Evolutionary conservation across 2,113 vertebrate species (phyloP).

Genomic region (Cheirogaleus medius): DNA sequence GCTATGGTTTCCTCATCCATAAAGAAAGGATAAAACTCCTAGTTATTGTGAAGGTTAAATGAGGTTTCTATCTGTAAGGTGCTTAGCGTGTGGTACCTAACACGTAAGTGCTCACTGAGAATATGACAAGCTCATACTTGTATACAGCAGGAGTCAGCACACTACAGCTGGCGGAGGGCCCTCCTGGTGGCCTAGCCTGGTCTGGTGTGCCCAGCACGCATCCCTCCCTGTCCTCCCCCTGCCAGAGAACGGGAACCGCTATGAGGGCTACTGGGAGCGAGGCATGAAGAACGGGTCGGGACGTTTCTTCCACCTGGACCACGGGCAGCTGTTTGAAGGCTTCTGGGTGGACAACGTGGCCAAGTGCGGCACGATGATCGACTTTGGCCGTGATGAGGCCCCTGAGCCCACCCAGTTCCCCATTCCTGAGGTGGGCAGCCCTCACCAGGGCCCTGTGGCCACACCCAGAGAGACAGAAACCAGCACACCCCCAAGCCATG

Average conservation of each 20-base stretch:
- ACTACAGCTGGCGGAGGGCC: neutral
- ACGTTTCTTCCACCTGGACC: conserved; percentile 88
- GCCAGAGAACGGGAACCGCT: conserved; percentile 89
- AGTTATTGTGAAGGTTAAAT: neutral
- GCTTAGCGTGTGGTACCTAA: neutral
- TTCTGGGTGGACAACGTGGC: conserved; percentile 90
- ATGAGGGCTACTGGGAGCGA: conserved; percentile 90
- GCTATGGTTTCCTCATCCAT: neutral
- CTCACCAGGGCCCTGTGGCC: neutral
- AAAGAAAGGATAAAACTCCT: neutral
- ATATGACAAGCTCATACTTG: too few species aligned
- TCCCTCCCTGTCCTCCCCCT: neutral
- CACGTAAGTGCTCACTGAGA: neutral
- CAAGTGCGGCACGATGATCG: conserved; percentile 91
- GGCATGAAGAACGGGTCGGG: conserved; percentile 92
- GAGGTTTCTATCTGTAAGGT: neutral
- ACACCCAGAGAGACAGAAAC: neutral
- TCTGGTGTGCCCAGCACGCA: neutral
- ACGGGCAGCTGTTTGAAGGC: conserved; percentile 91
- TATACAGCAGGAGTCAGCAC: neutral
- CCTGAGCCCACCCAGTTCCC: conserved; percentile 84
- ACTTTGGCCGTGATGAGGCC: conserved; percentile 86
- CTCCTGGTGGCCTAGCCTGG: neutral
- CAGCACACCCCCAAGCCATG: neutral
- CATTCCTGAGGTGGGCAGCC: conserved; percentile 90